Evolutionary conservation across 2,113 vertebrate genomes (phyloP).

Genomic region (Sebastes fasciatus): DNA sequence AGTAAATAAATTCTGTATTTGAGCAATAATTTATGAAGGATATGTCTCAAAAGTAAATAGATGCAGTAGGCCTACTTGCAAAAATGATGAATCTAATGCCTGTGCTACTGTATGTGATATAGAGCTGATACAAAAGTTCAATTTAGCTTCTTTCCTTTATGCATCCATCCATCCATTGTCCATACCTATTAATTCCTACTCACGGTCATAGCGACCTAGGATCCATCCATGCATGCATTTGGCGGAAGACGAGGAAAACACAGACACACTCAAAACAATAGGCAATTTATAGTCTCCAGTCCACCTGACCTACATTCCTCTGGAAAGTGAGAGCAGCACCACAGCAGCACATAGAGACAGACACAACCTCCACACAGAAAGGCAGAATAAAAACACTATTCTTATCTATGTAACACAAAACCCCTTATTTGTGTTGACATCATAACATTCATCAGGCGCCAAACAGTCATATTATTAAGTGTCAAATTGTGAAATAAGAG

Average conservation of each 20-base stretch:
- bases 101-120: not conserved
- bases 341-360: constrained; percentile 2
- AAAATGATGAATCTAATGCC: not conserved
- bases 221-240: constrained; percentile 5
- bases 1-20: constrained; percentile 1
- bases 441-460: no score
- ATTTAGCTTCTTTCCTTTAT: not conserved
- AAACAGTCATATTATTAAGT: not conserved
- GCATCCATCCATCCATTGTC: constrained; percentile 5
- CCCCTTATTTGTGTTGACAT: not conserved
- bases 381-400: not conserved
- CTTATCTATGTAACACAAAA: not conserved
- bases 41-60: not conserved
- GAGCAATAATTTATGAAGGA: constrained; percentile 5
- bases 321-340: constrained; percentile 31
- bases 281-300: constrained; percentile 49
- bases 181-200: not conserved
- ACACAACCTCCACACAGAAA: constrained; percentile 1
- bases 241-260: constrained; percentile 9
- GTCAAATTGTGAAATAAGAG: not conserved
- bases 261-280: constrained; percentile 31
- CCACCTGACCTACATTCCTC: constrained; percentile 67
- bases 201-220: not conserved
- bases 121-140: not conserved
- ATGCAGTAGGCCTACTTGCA: not conserved